Base-by-base conservation (phyloP, 1,140 invertebrate genomes). In the Listronotus oregonensis region DNA sequence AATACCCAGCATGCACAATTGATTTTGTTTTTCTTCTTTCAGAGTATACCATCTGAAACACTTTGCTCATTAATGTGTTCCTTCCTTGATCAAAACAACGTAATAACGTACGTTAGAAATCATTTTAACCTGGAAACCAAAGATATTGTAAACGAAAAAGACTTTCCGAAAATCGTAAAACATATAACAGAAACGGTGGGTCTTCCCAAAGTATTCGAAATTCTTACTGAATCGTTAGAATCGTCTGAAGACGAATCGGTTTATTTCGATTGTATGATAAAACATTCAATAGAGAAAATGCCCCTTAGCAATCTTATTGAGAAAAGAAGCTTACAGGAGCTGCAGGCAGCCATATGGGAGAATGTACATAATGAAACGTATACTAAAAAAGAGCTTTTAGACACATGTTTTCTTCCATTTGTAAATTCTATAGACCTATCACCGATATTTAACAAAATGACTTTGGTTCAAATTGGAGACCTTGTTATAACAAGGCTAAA, bases 1-100 rank as follows among this genome's bases (percentile, higher is more conserved):
- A n/a, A n/a, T n/a, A n/a, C n/a, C n/a, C n/a, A n/a, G n/a, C n/a
- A n/a, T n/a, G n/a, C n/a, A n/a, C n/a, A n/a, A n/a, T n/a, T n/a
- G n/a, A n/a, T n/a, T n/a, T n/a, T n/a, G n/a, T n/a, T 54, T 52
- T 61, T 60, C 40, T 56, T 39, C n/a, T 68, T 68, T 43, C 40
- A 67, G 64, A 55, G 54, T 21, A 39, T 62, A 54, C 18, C 70
- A 8, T n/a, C 52, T 6, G 57, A 71, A n/a, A 62, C 63, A 37
- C 17, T 71, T 18, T 56, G 42, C 12, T 56, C 58, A n/a, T 31
- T 62, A 15, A 14, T 71, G 8, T 12, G 64, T 1, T 12, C 57
- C 18, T 40, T 39, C 1, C 11, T 62, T 6, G 58, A 67, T 14
- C 43, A 66, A 39, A 49, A 51, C 34, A 31, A 71, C 14, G 11